phyloP scores from a whole-genome alignment of 2,113 vertebrate species.

The Leptobrachium ailaonicum region DNA sequence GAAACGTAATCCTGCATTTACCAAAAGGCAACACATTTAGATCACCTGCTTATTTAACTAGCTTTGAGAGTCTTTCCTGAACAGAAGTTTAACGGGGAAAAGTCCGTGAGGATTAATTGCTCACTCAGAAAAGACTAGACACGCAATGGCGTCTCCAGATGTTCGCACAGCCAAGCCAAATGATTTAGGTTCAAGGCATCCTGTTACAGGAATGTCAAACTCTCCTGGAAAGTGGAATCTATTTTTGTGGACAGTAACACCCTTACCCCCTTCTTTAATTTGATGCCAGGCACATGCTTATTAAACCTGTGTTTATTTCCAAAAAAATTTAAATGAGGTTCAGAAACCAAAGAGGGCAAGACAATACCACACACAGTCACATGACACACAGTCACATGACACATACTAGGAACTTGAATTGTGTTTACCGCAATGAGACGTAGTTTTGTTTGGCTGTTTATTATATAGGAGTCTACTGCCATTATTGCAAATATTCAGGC shows the following conservation, averaged over 20 bases:
- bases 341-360: too few species aligned
- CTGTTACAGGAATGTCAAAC: constrained; percentile 52
- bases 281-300: too few species aligned
- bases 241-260: neutral
- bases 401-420: too few species aligned
- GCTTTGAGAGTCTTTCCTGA: constrained; percentile 31
- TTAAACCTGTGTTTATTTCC: too few species aligned
- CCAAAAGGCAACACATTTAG: constrained; percentile 34
- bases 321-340: too few species aligned
- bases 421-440: too few species aligned
- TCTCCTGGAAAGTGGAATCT: constrained; percentile 29
- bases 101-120: constrained; percentile 34
- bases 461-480: too few species aligned
- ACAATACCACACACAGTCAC: too few species aligned
- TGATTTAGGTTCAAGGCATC: constrained; percentile 39
- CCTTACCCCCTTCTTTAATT: neutral
- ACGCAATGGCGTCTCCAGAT: constrained; percentile 37
- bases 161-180: constrained; percentile 41
- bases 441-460: too few species aligned
- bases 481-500: too few species aligned
- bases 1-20: constrained; percentile 49
- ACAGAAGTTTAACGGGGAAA: constrained; percentile 29
- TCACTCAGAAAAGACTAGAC: constrained; percentile 16
- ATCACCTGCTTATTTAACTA: constrained; percentile 25
- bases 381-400: too few species aligned